These are phyloP conservation scores for Heliconius sara DNA, from an alignment of 2,888 invertebrate genomes.

Conservation along the genomic window DNA sequence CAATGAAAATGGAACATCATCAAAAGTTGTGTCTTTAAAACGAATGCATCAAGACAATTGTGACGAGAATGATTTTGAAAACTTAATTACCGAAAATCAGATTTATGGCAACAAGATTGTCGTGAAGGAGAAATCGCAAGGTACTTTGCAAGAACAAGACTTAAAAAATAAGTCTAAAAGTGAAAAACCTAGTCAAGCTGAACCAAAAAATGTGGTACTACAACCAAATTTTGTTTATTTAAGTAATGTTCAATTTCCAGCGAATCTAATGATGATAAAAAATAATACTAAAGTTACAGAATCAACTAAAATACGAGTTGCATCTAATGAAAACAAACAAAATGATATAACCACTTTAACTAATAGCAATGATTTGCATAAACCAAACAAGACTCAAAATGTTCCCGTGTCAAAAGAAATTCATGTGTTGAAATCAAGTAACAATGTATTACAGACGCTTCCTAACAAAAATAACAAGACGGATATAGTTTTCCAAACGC, in stretches of 20 bases:
- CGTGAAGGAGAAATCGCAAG: slow-evolving; percentile 82
- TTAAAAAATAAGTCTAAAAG: slow-evolving; percentile 61
- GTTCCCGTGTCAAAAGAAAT: slow-evolving; percentile 61
- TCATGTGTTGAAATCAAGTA: slow-evolving; percentile 66
- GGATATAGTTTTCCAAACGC: slow-evolving; percentile 64
- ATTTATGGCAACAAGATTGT: slow-evolving; percentile 83
- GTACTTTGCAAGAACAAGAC: slow-evolving; percentile 73
- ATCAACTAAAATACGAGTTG: slow-evolving; percentile 56
- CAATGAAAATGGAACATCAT: slow-evolving; percentile 63
- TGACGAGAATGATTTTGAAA: slow-evolving; percentile 82
- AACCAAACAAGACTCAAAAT: slow-evolving; percentile 54
- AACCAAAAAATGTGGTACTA: slow-evolving; percentile 70
- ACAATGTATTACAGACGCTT: slow-evolving; percentile 64
- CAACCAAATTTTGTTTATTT: slow-evolving; percentile 78
- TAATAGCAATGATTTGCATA: slow-evolving; percentile 54
- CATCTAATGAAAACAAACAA: slow-evolving; percentile 63
- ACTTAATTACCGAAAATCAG: slow-evolving; percentile 82
- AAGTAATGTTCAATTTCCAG: slow-evolving; percentile 76
- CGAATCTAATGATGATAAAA: slow-evolving; percentile 79
- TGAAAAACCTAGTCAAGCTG: slow-evolving; percentile 60
- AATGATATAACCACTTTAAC: slow-evolving; percentile 44
- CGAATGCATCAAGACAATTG: slow-evolving; percentile 77
- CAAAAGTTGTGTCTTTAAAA: slow-evolving; percentile 79
- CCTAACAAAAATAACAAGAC: slow-evolving; percentile 64
- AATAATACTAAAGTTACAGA: slow-evolving; percentile 65